phyloP scores from a whole-genome alignment of 2,797 vertebrate genomes.

The Cryptoprocta ferox region DNA sequence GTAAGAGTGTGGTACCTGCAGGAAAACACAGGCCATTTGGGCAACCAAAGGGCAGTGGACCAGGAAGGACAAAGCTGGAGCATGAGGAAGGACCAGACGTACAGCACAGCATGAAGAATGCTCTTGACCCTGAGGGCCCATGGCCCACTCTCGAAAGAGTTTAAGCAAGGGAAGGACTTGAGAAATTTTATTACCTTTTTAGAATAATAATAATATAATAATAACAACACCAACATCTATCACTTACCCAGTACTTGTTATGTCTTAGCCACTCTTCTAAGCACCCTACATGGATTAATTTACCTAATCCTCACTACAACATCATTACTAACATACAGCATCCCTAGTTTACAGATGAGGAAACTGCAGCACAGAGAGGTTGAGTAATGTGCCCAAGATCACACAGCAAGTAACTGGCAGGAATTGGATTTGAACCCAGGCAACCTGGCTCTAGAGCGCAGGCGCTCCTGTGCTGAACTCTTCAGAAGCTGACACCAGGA shows the following conservation, averaged over 20 bases:
- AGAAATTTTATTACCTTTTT: not conserved
- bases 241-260: not conserved
- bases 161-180: not conserved
- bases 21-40: not conserved
- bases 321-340: not conserved
- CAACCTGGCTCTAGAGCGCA: not conserved
- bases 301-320: not conserved
- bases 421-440: constrained; percentile 13
- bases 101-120: not conserved
- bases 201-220: not conserved
- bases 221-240: not conserved
- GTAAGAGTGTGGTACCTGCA: not conserved
- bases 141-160: not conserved
- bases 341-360: not conserved
- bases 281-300: not conserved
- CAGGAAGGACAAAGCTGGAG: not conserved
- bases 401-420: not conserved
- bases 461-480: not conserved
- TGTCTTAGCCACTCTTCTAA: not conserved
- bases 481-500: not conserved
- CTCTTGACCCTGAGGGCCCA: not conserved
- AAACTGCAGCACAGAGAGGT: not conserved
- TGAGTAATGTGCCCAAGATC: not conserved
- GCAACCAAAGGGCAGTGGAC: not conserved
- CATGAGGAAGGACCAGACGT: not conserved